Evolutionary conservation across 1,140 invertebrate species (phyloP).

Genomic region (Temnothorax nylanderi): DNA sequence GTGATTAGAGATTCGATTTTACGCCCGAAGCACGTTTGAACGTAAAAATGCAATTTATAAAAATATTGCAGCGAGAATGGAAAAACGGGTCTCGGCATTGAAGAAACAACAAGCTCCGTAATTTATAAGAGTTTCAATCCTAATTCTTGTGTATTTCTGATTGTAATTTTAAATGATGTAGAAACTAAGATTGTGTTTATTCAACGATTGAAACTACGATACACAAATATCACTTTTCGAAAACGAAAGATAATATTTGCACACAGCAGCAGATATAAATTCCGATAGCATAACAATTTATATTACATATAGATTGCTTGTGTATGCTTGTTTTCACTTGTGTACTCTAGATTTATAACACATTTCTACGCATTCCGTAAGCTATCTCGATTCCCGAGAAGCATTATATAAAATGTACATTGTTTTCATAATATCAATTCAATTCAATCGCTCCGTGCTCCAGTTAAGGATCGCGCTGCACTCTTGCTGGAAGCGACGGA

Average conservation of each 20-base stretch:
- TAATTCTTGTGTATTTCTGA: background rate
- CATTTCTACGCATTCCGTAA: background rate
- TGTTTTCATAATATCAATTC: conserved; percentile 21
- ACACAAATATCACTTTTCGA: background rate
- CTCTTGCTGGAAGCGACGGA: background rate
- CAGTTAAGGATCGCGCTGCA: background rate
- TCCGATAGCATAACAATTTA: conserved; percentile 20
- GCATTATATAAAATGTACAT: conserved; percentile 9
- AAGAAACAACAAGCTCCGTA: background rate
- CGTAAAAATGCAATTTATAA: background rate
- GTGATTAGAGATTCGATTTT: conserved; percentile 3
- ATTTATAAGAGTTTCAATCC: background rate
- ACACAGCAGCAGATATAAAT: background rate
- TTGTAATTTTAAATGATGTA: background rate
- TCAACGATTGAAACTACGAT: background rate
- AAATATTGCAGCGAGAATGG: background rate
- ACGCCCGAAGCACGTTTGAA: conserved; percentile 10
- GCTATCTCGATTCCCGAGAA: background rate
- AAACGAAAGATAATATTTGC: conserved; percentile 28
- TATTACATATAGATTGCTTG: background rate
- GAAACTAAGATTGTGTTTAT: background rate
- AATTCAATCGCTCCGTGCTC: background rate
- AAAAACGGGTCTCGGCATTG: background rate
- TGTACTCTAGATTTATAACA: background rate
- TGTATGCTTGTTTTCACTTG: background rate